Base-by-base conservation (phyloP, 2,113 vertebrate species). In the Atrichornis clamosus region DNA sequence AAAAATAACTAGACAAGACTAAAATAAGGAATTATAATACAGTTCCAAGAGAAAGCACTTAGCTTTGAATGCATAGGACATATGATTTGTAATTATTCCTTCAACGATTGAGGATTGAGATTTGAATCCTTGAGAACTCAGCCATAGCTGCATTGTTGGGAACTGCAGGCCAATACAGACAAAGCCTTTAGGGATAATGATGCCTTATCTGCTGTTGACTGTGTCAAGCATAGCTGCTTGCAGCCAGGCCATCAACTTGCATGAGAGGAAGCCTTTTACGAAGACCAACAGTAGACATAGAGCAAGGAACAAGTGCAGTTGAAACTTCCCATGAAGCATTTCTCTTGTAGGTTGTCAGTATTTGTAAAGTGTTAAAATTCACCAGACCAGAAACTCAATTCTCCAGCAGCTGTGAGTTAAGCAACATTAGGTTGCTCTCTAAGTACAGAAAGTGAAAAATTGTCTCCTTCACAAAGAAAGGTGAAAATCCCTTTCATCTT, bases 351-450 rank as follows among this genome's bases (percentile, higher is more conserved):
- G 32, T 1, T 76, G 82, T 93, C 85, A 95, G 37, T 91, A 93
- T 70, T 44, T 93, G 72, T 80, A 52, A 93, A 93, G 55, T 23
- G 82, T 91, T 91, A 85, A 96, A 93, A 95, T 80, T 67, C 70
- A 86, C 84, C 59, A 91, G 81, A 94, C 52, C 41, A 95, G 85
- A 91, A 94, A 84, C 60, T 56, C n/a, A 56, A 8, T 78, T 95
- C 56, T 89, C 24, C 72, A 86, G 47, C n/a, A 81, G 63, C 55
- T 74, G 39, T 4, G 33, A 80, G 55, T 85, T 67, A 79, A 85
- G 59, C 32, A 94, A 83, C 6, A 8, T 21, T n/a, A 77, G 28
- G 59, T 59, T 94, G 59, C 42, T 72, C 53, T 78, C 69, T 0
- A 0, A 82, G 16, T 47, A 81, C 13, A 1, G 8, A 92, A 93